phyloP scores from a whole-genome alignment of 2,888 invertebrate species.

The Eupeodes latifasciatus region DNA sequence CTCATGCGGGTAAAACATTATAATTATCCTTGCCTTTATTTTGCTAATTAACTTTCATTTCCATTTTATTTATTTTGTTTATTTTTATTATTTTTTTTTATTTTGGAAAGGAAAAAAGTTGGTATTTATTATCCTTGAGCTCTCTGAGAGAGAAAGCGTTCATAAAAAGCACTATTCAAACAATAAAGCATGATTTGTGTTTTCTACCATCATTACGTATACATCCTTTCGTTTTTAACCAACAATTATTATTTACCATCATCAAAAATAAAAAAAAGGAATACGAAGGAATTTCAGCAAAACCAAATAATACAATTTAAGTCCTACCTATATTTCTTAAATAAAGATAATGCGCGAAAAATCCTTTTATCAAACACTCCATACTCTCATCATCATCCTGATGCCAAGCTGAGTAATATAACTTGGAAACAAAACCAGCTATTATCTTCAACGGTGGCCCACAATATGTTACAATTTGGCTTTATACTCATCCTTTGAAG shows the following conservation, averaged over 20 bases:
- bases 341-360: neutral
- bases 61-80: neutral
- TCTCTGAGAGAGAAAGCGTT: neutral
- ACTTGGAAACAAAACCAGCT: neutral
- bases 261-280: too few species aligned
- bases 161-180: slow-evolving; percentile 1
- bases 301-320: neutral
- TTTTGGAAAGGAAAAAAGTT: neutral
- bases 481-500: slow-evolving; percentile 6
- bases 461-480: slow-evolving; percentile 39
- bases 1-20: neutral
- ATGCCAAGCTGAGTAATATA: neutral
- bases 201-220: neutral
- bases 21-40: slow-evolving; percentile 10
- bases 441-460: neutral
- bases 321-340: neutral
- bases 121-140: slow-evolving; percentile 14
- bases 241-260: slow-evolving; percentile 25
- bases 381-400: too few species aligned
- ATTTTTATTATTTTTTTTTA: neutral
- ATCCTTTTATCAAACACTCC: neutral
- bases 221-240: slow-evolving; percentile 26
- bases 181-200: slow-evolving; percentile 11
- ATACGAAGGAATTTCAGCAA: neutral
- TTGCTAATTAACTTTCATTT: slow-evolving; percentile 29